Conservation (phyloP, 2,113 vertebrate genomes). For the Eulemur macaco region DNA sequence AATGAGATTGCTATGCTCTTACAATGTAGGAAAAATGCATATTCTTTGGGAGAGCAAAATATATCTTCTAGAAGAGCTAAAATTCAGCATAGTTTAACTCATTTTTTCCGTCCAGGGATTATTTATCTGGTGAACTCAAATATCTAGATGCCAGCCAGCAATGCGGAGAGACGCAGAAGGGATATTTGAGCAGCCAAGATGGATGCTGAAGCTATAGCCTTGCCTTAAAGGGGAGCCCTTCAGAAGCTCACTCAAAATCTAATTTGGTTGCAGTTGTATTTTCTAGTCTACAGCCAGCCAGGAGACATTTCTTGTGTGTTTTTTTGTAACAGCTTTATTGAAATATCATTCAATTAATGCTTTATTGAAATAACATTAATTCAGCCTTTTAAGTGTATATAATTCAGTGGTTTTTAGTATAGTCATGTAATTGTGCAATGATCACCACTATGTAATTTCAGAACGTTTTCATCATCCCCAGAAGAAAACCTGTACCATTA, state of each 20-base stretch:
- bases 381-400: neutral
- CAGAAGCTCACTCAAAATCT: neutral
- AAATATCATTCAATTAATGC: neutral
- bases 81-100: neutral
- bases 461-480: neutral
- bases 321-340: neutral
- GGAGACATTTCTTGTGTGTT: neutral
- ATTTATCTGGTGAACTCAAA: slow-evolving; percentile 5
- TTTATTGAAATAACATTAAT: neutral
- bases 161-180: neutral
- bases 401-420: neutral
- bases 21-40: neutral
- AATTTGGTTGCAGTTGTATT: neutral
- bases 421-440: neutral
- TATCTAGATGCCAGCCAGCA: neutral
- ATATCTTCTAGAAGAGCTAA: neutral
- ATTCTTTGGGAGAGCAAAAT: neutral
- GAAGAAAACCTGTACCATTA: neutral
- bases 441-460: neutral
- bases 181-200: neutral
- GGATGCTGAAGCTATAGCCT: neutral
- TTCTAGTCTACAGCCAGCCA: neutral
- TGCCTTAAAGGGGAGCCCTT: neutral
- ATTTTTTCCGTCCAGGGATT: neutral
- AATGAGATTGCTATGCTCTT: neutral